Evolutionary conservation across 2,797 vertebrate genomes (phyloP).

Genomic region (Pampus argenteus): DNA sequence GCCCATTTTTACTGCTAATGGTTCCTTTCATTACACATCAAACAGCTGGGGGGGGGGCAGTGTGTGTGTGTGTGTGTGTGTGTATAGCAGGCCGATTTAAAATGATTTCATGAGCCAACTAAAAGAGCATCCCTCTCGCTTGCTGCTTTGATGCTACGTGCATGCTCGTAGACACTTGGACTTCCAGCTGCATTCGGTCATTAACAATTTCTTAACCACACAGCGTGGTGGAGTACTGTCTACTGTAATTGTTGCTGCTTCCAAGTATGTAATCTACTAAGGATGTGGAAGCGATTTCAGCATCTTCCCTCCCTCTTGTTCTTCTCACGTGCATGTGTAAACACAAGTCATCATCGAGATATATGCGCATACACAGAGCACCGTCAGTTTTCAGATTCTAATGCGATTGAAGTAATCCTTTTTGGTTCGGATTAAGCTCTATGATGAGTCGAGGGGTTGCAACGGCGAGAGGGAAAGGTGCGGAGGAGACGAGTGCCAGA

Average conservation of each 20-base stretch:
- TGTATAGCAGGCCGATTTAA: slow-evolving; percentile 63
- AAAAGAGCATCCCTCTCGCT: slow-evolving; percentile 64
- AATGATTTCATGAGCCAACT: slow-evolving; percentile 78
- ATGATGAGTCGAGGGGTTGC: slow-evolving; percentile 36
- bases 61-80: slow-evolving; percentile 31
- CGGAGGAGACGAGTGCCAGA: slow-evolving; percentile 41
- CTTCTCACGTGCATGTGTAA: slow-evolving; percentile 37
- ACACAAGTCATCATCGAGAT: slow-evolving; percentile 32
- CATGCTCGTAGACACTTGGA: slow-evolving; percentile 5
- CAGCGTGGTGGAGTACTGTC: slow-evolving; percentile 18
- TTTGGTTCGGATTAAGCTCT: slow-evolving; percentile 58
- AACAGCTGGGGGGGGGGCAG: slow-evolving; percentile 64
- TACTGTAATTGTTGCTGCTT: slow-evolving; percentile 37
- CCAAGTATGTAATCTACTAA: slow-evolving; percentile 16
- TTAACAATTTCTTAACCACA: slow-evolving; percentile 38
- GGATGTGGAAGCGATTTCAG: slow-evolving; percentile 7
- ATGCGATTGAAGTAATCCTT: slow-evolving; percentile 63
- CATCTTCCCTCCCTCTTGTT: neutral
- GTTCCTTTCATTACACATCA: slow-evolving; percentile 86
- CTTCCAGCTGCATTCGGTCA: slow-evolving; percentile 41
- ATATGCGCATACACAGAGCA: slow-evolving; percentile 26
- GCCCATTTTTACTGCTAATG: slow-evolving; percentile 81
- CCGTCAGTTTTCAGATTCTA: slow-evolving; percentile 60
- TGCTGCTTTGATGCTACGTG: slow-evolving; percentile 38
- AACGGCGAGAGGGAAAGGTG: slow-evolving; percentile 32